A percentile compares a stretch with the other conserved stretches of the same genome.
Evolutionary conservation across 2,113 vertebrate genomes (phyloP).

Genomic region (Xenopus laevis): DNA sequence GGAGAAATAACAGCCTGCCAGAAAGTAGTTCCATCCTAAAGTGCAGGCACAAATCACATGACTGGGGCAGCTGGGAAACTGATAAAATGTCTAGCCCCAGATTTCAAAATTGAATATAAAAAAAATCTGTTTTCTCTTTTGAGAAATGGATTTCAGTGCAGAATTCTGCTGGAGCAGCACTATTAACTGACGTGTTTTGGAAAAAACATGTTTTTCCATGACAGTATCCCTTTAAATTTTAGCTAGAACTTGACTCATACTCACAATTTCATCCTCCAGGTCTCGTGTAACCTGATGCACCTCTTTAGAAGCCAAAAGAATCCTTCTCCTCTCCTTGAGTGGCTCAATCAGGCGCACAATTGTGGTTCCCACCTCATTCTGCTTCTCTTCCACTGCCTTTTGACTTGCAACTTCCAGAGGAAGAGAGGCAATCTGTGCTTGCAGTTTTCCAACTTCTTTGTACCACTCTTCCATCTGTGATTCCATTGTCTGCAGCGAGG

Average conservation of each 20-base stretch:
- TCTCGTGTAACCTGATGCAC: slow-evolving; percentile 88
- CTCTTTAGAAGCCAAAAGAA: slow-evolving; percentile 86
- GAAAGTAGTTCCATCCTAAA: too few species aligned
- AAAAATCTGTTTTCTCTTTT: too few species aligned
- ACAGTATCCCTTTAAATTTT: too few species aligned
- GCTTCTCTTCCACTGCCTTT: slow-evolving; percentile 68
- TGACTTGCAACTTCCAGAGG: slow-evolving; percentile 69
- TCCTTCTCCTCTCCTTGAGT: slow-evolving; percentile 79
- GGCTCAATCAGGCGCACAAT: slow-evolving; percentile 87
- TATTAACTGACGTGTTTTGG: too few species aligned
- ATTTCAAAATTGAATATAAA: too few species aligned
- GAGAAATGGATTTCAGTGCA: too few species aligned
- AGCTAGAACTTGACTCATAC: slow-evolving; percentile 41
- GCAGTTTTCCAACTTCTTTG: slow-evolving; percentile 80
- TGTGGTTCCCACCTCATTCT: slow-evolving; percentile 74
- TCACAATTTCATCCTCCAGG: slow-evolving; percentile 86
- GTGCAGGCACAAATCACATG: too few species aligned
- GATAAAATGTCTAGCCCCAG: too few species aligned
- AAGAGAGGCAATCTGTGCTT: slow-evolving; percentile 74
- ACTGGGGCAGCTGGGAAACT: too few species aligned
- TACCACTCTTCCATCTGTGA: slow-evolving; percentile 86
- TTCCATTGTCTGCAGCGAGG: slow-evolving; percentile 76
- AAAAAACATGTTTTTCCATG: too few species aligned
- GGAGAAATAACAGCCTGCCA: too few species aligned
- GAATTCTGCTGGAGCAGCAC: too few species aligned